Evolutionary conservation across 1,140 invertebrate species (phyloP), one percentile per base, ranked within the genome.

Genomic region (Drosophila orena): DNA sequence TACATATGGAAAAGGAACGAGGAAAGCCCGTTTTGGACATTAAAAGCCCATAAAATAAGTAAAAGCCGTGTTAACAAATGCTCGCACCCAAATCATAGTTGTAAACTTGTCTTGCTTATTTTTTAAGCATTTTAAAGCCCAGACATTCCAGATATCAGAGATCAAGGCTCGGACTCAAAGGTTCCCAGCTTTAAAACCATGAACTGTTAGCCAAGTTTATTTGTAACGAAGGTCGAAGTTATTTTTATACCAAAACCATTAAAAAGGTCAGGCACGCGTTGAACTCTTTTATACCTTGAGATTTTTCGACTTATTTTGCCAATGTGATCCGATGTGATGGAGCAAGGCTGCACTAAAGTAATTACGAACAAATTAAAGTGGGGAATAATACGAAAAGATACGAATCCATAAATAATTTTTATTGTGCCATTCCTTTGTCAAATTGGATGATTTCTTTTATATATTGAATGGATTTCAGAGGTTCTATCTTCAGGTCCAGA

Each of bases 11-110:
- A 77, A 34, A 44, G 22, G 42, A 20, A 54, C 20, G 58, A 57
- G 14, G 27, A 60, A 55, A 50, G 34, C 22, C 44, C 27, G 40
- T 44, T 68, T 56, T 44, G 2, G 56, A 27, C 70, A 62, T 77
- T 47, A 74, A 84, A 68, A 71, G 12, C 49, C n/a, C 57, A 68
- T 83, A 66, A 83, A 84, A 84, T 42, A n/a, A 15, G 30, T 49
- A 53, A 57, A 57, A n/a, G 30, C 20, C 38, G 20, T 44, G 20
- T 72, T 70, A 30, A 62, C 59, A 69, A 57, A 61, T 75, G 22
- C 53, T 15, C 56, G 46, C 34, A 42, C 15, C 44, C 10, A 37
- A 62, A 65, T 47, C 24, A 46, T 38, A 46, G 15, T 5, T 59
- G 27, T 55, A 54, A 56, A 57, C 17, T 24, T 24, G 42, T 20